These are phyloP conservation scores for Eonycteris spelaea DNA, from an alignment of 2,113 vertebrate genomes.

Conservation along the genomic window DNA sequence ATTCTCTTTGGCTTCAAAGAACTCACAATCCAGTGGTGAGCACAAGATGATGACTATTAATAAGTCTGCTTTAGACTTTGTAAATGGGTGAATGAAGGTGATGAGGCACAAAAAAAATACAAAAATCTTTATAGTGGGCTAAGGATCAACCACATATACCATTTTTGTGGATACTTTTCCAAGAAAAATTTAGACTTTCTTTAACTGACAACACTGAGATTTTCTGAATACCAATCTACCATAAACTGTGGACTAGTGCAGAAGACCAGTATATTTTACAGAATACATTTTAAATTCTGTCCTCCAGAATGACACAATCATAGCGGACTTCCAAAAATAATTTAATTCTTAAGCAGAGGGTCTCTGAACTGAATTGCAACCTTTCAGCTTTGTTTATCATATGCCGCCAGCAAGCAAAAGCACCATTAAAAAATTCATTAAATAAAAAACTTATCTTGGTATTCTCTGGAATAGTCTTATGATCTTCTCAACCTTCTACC, in stretches of 20 bases:
- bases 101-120: background rate
- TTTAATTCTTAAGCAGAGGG: background rate
- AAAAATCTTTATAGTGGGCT: background rate
- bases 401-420: background rate
- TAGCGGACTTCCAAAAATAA: background rate
- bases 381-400: background rate
- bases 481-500: background rate
- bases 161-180: background rate
- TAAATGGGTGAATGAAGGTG: background rate
- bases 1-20: background rate
- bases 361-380: background rate
- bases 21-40: background rate
- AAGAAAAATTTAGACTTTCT: background rate
- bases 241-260: background rate
- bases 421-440: background rate
- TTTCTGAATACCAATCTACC: background rate
- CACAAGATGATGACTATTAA: background rate
- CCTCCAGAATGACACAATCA: background rate
- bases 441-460: background rate
- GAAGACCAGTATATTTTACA: background rate
- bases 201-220: background rate
- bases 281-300: background rate
- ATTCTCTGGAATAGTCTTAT: background rate
- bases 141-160: background rate
- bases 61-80: background rate